Evolutionary conservation across 2,888 invertebrate genomes (phyloP).

Genomic region (Crossocerus cetratus): DNA sequence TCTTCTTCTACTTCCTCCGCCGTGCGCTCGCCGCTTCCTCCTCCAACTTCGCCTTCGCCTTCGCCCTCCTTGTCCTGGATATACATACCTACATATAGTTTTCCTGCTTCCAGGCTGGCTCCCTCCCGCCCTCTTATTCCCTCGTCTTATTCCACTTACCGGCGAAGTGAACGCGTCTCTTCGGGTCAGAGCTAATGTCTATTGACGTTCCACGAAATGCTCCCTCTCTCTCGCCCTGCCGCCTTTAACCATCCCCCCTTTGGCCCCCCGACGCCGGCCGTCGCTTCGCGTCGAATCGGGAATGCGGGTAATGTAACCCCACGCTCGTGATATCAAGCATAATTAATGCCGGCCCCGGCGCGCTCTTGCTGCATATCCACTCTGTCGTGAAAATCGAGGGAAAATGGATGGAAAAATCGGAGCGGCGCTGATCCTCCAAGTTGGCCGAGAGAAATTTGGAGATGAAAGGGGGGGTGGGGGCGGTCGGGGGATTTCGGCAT

Average conservation of each 20-base stretch:
- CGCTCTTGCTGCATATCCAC: too few species aligned
- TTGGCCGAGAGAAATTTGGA: too few species aligned
- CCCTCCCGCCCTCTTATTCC: background rate
- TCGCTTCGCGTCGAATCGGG: background rate
- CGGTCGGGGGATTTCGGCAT: background rate
- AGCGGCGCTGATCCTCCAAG: too few species aligned
- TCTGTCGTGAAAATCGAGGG: too few species aligned
- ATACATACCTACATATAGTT: background rate
- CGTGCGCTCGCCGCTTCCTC: background rate
- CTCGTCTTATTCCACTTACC: conserved; percentile 6
- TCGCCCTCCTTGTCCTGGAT: conserved; percentile 7
- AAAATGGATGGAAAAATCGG: too few species aligned
- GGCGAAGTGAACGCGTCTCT: background rate
- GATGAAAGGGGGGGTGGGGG: too few species aligned
- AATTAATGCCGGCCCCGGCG: background rate
- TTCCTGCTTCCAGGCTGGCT: too few species aligned
- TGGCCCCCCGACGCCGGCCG: background rate
- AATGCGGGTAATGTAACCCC: conserved; percentile 4
- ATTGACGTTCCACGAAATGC: conserved; percentile 7
- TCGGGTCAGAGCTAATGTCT: background rate
- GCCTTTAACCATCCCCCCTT: background rate
- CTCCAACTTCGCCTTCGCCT: background rate
- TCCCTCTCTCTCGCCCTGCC: background rate
- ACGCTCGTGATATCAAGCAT: background rate
- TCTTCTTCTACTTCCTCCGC: conserved; percentile 12